These are phyloP conservation scores for Philaethria dido DNA, from an alignment of 2,888 invertebrate species.

Conservation along the genomic window DNA sequence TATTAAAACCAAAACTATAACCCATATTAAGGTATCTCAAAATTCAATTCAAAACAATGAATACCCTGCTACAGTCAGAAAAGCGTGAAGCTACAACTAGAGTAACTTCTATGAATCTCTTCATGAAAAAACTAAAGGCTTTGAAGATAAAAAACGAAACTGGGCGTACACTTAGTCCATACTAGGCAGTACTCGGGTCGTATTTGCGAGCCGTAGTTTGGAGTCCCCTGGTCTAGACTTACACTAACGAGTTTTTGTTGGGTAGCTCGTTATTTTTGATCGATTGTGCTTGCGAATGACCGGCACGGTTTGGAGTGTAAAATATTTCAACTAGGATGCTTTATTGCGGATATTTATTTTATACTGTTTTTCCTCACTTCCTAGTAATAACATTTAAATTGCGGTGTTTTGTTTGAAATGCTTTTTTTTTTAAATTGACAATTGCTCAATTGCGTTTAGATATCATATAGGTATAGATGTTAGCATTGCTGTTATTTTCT, in stretches of 20 bases:
- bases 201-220: slow-evolving; percentile 24
- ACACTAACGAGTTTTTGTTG: slow-evolving; percentile 63
- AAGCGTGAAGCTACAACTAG: too few relatives aligned
- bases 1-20: too few relatives aligned
- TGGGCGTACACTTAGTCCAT: slow-evolving; percentile 3
- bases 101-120: not conserved
- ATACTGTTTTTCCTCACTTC: slow-evolving; percentile 24
- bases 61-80: too few relatives aligned
- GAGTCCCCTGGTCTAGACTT: slow-evolving; percentile 56
- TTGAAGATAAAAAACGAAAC: not conserved
- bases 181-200: slow-evolving; percentile 13
- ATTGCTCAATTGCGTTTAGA: not conserved
- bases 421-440: not conserved
- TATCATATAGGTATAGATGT: not conserved
- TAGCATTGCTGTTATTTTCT: too few relatives aligned
- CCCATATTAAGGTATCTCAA: too few relatives aligned
- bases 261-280: slow-evolving; percentile 55
- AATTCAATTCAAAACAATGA: too few relatives aligned
- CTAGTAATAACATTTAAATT: slow-evolving; percentile 16
- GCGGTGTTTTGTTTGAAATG: not conserved
- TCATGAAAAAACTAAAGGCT: not conserved
- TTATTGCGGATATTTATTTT: slow-evolving; percentile 28
- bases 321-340: slow-evolving; percentile 26
- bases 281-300: slow-evolving; percentile 49
- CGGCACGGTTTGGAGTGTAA: slow-evolving; percentile 26